Conservation (phyloP, 2,888 invertebrate species). For the Orthonevra nobilis region DNA sequence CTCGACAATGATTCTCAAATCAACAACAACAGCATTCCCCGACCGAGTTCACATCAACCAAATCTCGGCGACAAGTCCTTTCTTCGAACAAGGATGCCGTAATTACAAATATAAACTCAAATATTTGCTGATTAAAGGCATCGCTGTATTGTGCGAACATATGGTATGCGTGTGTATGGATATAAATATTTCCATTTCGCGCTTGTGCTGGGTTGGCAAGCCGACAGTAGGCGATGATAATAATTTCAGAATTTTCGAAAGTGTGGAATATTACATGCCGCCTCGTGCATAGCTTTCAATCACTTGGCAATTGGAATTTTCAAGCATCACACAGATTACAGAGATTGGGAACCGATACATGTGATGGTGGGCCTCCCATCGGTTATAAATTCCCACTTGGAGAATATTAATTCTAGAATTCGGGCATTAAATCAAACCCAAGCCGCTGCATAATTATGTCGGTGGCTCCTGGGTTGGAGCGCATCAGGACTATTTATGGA, state of each 20-base stretch:
- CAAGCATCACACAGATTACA: background rate
- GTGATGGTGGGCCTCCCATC: background rate
- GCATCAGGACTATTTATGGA: conserved; percentile 68
- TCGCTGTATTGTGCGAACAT: background rate
- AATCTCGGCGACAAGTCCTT: background rate
- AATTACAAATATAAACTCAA: conserved; percentile 40
- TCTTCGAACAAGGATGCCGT: background rate
- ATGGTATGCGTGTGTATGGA: no score
- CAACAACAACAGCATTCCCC: background rate
- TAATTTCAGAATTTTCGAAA: conserved; percentile 50
- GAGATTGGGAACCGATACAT: no score
- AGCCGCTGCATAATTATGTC: conserved; percentile 70
- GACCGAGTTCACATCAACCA: background rate
- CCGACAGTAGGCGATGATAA: background rate
- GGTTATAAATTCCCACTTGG: conserved; percentile 66
- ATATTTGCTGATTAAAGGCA: conserved; percentile 43
- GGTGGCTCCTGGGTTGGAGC: conserved; percentile 51
- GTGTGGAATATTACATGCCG: conserved; percentile 64
- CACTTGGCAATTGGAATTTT: conserved; percentile 55
- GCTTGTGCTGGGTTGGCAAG: no score
- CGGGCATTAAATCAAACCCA: conserved; percentile 68
- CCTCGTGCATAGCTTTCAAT: conserved; percentile 49
- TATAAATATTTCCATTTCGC: background rate
- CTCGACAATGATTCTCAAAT: conserved; percentile 13
- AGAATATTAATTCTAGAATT: conserved; percentile 70